These are phyloP conservation scores for Ptychochromis oligacanthus DNA, from an alignment of 2,113 vertebrate species.

Conservation along the genomic window DNA sequence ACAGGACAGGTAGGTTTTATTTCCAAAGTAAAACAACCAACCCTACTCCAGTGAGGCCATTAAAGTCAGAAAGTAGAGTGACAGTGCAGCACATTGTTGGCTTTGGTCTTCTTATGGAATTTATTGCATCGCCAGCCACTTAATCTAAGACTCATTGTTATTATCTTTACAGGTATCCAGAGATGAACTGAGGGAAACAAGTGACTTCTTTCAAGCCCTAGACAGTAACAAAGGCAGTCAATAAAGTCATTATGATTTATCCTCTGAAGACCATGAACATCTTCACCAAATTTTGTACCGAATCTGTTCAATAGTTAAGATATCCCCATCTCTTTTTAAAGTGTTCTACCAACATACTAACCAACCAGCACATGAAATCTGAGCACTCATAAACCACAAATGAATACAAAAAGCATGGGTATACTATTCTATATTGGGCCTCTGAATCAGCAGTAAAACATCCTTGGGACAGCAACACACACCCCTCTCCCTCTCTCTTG, in stretches of 20 bases:
- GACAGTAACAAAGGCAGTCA: neutral
- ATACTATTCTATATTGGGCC: conserved; percentile 44
- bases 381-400: conserved; percentile 27
- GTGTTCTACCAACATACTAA: neutral
- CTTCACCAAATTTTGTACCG: neutral
- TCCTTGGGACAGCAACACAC: conserved; percentile 29
- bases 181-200: neutral
- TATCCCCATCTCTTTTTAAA: neutral
- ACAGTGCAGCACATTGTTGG: neutral
- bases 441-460: conserved; percentile 63
- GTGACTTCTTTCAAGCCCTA: neutral
- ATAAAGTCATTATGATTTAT: neutral
- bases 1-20: neutral
- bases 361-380: neutral
- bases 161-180: neutral
- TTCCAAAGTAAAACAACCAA: neutral
- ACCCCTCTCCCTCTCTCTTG: conserved; percentile 2
- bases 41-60: neutral
- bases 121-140: neutral
- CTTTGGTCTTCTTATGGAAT: neutral
- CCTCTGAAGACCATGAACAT: neutral
- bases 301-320: neutral
- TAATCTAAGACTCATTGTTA: neutral
- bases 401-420: conserved; percentile 23
- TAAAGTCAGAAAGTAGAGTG: neutral